Conservation (phyloP, 2,888 invertebrate genomes). For the Anagyrus pseudococci region DNA sequence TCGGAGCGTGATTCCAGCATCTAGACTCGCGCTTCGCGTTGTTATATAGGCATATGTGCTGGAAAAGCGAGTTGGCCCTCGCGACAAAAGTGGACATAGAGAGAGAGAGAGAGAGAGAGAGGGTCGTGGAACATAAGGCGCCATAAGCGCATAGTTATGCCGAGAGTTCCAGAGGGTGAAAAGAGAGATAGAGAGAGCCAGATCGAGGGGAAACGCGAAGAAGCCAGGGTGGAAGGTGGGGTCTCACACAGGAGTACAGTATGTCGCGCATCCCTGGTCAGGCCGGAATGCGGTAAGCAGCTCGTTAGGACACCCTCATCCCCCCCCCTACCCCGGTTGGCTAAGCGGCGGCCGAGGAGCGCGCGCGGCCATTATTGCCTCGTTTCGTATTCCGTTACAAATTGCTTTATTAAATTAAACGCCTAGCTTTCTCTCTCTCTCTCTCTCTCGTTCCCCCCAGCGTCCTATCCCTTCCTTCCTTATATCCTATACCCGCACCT, state of each 20-base stretch:
- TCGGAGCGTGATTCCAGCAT: too few relatives aligned
- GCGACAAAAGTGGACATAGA: background rate
- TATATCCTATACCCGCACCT: conserved; percentile 33
- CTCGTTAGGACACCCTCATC: conserved; percentile 59
- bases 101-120: conserved; percentile 22
- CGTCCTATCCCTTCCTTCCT: too few relatives aligned
- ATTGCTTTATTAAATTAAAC: conserved; percentile 63
- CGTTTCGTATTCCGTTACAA: conserved; percentile 63
- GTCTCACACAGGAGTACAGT: background rate
- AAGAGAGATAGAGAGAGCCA: too few relatives aligned
- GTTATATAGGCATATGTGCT: too few relatives aligned
- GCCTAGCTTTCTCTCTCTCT: conserved; percentile 44
- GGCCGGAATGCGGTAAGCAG: conserved; percentile 58
- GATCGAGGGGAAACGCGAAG: too few relatives aligned
- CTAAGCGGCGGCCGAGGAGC: conserved; percentile 27
- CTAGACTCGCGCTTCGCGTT: too few relatives aligned
- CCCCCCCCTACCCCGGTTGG: too few relatives aligned
- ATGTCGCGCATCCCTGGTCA: conserved; percentile 29
- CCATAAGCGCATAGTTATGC: conserved; percentile 15
- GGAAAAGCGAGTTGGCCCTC: too few relatives aligned
- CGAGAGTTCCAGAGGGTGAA: too few relatives aligned
- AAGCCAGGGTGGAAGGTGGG: background rate
- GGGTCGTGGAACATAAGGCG: conserved; percentile 23
- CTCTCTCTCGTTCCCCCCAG: conserved; percentile 25
- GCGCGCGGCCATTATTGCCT: conserved; percentile 62